phyloP scores from a whole-genome alignment of 2,888 invertebrate species.

The Eurytoma californica region DNA sequence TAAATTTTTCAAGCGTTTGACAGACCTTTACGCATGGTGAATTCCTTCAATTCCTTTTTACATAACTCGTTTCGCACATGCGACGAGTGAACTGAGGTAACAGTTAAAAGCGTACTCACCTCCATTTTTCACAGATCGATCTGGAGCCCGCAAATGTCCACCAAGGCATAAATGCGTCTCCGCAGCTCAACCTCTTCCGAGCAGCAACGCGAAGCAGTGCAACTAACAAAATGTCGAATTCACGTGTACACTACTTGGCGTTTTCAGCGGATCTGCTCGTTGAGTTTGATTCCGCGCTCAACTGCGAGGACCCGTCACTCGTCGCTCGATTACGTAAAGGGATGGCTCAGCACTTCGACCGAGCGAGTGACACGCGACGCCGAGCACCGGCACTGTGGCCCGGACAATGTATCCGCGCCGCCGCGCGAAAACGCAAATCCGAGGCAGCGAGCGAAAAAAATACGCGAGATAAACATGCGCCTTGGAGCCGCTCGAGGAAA shows the following conservation, averaged over 20 bases:
- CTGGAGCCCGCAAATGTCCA: neutral
- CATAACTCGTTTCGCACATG: too few relatives aligned
- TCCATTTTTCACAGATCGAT: conserved; percentile 30
- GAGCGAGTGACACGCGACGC: conserved; percentile 56
- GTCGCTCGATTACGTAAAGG: conserved; percentile 58
- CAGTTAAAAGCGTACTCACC: conserved; percentile 16
- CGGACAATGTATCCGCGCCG: neutral
- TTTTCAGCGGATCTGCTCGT: conserved; percentile 25
- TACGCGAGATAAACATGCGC: neutral
- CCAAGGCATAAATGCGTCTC: neutral
- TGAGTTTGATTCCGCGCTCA: neutral
- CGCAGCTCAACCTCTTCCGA: neutral
- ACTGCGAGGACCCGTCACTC: neutral
- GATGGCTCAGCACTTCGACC: conserved; percentile 61
- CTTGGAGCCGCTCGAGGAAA: too few relatives aligned
- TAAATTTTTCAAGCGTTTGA: too few relatives aligned
- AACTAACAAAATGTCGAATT: conserved; percentile 10
- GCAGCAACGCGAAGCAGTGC: neutral
- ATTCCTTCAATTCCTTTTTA: too few relatives aligned
- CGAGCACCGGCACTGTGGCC: neutral
- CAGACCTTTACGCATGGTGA: too few relatives aligned
- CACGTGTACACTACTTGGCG: conserved; percentile 22
- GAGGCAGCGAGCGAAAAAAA: neutral
- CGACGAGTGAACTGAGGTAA: too few relatives aligned
- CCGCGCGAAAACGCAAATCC: conserved; percentile 1